Percentiles rank a stretch among this genome's conserved stretches.
phyloP scores from a whole-genome alignment of 1,140 invertebrate species.

The Mamestra configurata region DNA sequence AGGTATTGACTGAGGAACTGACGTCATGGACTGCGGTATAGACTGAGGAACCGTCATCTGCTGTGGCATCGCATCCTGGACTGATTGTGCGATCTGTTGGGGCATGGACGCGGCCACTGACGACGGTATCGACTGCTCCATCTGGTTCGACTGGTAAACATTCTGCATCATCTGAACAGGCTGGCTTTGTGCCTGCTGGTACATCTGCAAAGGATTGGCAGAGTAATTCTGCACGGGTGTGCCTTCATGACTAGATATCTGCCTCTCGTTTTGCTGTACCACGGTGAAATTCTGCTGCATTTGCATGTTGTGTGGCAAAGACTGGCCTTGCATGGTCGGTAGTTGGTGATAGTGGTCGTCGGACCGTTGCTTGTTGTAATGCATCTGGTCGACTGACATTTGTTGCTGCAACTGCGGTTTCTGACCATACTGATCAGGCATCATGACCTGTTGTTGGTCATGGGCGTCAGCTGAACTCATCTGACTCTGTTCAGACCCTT shows the following conservation, averaged over 20 bases:
- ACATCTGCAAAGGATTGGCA: conserved; percentile 83
- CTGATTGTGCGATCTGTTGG: conserved; percentile 51
- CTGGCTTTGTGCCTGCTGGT: conserved; percentile 72
- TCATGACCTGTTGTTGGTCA: conserved; percentile 74
- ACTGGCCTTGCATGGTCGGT: conserved; percentile 79
- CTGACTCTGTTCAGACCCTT: conserved; percentile 82
- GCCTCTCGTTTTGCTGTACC: conserved; percentile 80
- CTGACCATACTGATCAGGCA: conserved; percentile 80
- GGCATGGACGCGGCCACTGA: conserved; percentile 44
- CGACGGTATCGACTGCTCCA: conserved; percentile 52
- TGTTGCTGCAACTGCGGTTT: conserved; percentile 78
- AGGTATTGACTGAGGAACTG: conserved; percentile 63
- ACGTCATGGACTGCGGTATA: conserved; percentile 56
- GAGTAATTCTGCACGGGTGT: conserved; percentile 85
- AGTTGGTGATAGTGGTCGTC: conserved; percentile 79
- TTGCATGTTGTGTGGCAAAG: conserved; percentile 76
- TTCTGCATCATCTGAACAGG: conserved; percentile 70
- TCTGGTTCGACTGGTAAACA: conserved; percentile 59
- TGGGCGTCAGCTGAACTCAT: conserved; percentile 76
- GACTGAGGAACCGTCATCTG: conserved; percentile 59
- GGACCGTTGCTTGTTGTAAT: conserved; percentile 77
- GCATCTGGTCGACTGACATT: conserved; percentile 80
- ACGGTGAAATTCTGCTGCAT: conserved; percentile 72
- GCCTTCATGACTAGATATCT: conserved; percentile 88
- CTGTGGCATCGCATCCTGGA: conserved; percentile 29